These are phyloP conservation scores for Isotomurus palustris DNA, from an alignment of 2,888 invertebrate genomes.

Conservation along the genomic window DNA sequence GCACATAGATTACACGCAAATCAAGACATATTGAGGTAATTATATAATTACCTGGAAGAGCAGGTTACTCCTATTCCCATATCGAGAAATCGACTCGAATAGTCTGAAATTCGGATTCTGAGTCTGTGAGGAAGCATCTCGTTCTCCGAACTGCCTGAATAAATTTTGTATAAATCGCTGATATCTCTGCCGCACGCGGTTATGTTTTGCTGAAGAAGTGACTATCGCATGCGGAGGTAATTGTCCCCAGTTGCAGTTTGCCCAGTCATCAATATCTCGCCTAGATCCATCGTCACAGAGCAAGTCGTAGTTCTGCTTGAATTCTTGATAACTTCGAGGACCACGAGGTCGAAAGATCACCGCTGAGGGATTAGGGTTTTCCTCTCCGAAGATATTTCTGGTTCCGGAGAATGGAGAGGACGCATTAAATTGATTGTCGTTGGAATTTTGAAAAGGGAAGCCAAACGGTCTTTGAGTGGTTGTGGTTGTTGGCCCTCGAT, in stretches of 20 bases:
- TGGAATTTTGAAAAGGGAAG: conserved; percentile 17
- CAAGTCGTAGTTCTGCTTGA: conserved; percentile 65
- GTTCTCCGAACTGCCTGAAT: conserved; percentile 46
- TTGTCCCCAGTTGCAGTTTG: conserved; percentile 76
- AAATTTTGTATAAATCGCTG: conserved; percentile 49
- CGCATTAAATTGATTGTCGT: conserved; percentile 6
- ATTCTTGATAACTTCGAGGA: conserved; percentile 24
- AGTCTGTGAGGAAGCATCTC: not conserved
- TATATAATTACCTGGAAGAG: conserved; percentile 63
- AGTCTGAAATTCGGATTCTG: conserved; percentile 51
- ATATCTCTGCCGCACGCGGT: conserved; percentile 54
- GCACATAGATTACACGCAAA: not conserved
- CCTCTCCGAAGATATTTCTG: not conserved
- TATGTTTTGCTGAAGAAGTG: conserved; percentile 71
- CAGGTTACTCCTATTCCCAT: conserved; percentile 67
- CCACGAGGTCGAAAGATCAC: not conserved
- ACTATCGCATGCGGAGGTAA: conserved; percentile 80
- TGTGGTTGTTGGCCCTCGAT: conserved; percentile 15
- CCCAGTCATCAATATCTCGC: conserved; percentile 63
- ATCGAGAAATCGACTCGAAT: conserved; percentile 66
- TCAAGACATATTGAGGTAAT: not conserved
- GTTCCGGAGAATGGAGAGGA: conserved; percentile 14
- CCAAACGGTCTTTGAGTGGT: conserved; percentile 17
- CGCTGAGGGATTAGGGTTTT: conserved; percentile 8
- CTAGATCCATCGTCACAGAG: conserved; percentile 75